These are phyloP conservation scores for Drosophila equinoxialis DNA, from an alignment of 1,140 invertebrate genomes.

Conservation along the genomic window DNA sequence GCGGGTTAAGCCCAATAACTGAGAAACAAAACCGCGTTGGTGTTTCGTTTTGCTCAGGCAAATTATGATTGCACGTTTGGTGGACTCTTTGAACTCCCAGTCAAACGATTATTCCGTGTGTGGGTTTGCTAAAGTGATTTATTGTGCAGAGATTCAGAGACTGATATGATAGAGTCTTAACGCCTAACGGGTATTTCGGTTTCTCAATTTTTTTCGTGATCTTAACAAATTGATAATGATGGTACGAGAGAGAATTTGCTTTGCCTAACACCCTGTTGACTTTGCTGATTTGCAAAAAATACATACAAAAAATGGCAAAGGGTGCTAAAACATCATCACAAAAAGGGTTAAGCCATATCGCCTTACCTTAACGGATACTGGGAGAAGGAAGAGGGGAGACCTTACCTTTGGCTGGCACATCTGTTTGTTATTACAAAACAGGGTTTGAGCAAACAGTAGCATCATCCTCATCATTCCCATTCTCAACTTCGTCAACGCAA, in stretches of 20 bases:
- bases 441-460: slow-evolving; percentile 61
- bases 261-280: slow-evolving; percentile 49
- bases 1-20: slow-evolving; percentile 44
- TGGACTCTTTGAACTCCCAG: slow-evolving; percentile 54
- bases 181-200: slow-evolving; percentile 60
- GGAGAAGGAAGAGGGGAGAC: not conserved
- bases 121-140: slow-evolving; percentile 63
- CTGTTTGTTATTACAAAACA: slow-evolving; percentile 35
- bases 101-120: slow-evolving; percentile 43
- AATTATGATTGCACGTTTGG: slow-evolving; percentile 66
- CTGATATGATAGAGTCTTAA: slow-evolving; percentile 47
- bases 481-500: slow-evolving; percentile 33
- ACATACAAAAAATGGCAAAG: slow-evolving; percentile 23
- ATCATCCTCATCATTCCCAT: slow-evolving; percentile 30
- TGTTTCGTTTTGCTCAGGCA: slow-evolving; percentile 26
- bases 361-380: slow-evolving; percentile 38
- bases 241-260: slow-evolving; percentile 22
- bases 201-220: slow-evolving; percentile 38
- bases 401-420: slow-evolving; percentile 18
- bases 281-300: slow-evolving; percentile 63
- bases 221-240: slow-evolving; percentile 53
- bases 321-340: slow-evolving; percentile 21
- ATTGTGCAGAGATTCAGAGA: slow-evolving; percentile 34
- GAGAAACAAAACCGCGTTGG: slow-evolving; percentile 36
- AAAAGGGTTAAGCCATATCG: slow-evolving; percentile 64